Conservation (phyloP, 2,113 vertebrate genomes). For the Hydrochoerus hydrochaeris region DNA sequence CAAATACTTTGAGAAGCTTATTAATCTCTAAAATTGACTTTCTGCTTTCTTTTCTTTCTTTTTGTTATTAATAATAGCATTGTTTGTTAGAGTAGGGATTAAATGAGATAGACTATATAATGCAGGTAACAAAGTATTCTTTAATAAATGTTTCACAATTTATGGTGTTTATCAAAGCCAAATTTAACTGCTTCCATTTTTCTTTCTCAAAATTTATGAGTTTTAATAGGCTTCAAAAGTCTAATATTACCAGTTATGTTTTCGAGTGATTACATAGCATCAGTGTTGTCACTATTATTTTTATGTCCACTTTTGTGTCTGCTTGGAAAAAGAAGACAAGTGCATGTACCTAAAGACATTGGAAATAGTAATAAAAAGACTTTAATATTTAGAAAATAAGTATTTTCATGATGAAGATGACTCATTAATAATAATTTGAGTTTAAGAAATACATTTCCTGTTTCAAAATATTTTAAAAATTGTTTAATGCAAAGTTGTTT, state of each 20-base stretch:
- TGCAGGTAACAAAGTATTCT: not conserved
- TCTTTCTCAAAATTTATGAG: not conserved
- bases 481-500: not conserved
- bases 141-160: not conserved
- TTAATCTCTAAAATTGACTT: not conserved
- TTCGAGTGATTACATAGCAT: not conserved
- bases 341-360: not conserved
- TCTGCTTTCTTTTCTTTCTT: not conserved
- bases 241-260: not conserved
- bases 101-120: not conserved
- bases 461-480: not conserved
- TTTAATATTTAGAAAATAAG: slow-evolving; percentile 40
- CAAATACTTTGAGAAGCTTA: not conserved
- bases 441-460: not conserved
- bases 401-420: not conserved
- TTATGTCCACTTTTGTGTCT: not conserved
- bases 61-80: not conserved
- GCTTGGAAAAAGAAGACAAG: not conserved
- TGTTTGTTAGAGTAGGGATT: slow-evolving; percentile 10
- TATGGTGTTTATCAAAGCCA: not conserved
- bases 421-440: not conserved
- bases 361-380: not conserved
- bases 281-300: not conserved
- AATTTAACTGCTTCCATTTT: not conserved
- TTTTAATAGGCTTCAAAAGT: not conserved